Percentiles rank a stretch among this genome's conserved stretches.
phyloP scores from a whole-genome alignment of 2,888 invertebrate genomes.

The Stenolophus ochropezus region DNA sequence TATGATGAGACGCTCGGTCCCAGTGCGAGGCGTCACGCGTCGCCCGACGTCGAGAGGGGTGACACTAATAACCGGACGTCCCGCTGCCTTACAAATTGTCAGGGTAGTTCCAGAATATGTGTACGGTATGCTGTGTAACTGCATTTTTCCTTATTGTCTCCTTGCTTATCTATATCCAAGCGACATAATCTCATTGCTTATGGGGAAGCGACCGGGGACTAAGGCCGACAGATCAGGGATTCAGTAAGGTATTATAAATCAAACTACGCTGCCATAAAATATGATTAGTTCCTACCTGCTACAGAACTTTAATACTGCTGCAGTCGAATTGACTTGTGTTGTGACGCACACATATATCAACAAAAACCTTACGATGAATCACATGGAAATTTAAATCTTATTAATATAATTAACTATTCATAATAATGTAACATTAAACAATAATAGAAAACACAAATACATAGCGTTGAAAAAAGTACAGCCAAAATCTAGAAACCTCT shows the following conservation, averaged over 20 bases:
- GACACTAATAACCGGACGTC: conserved; percentile 61
- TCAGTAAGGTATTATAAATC: conserved; percentile 31
- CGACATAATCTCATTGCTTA: conserved; percentile 42
- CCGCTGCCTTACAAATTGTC: conserved; percentile 71
- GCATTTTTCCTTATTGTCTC: neutral
- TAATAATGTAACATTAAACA: no score
- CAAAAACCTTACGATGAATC: no score
- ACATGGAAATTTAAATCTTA: no score
- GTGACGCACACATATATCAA: no score
- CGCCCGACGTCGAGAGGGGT: neutral
- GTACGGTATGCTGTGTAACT: neutral
- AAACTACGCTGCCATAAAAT: conserved; percentile 41
- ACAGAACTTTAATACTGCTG: neutral
- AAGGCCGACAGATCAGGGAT: neutral
- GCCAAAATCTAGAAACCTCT: no score
- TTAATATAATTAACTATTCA: no score
- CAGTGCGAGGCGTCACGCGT: conserved; percentile 31
- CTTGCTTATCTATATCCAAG: conserved; percentile 43
- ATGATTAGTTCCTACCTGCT: neutral
- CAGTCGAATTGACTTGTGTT: neutral
- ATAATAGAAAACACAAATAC: no score
- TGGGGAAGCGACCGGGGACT: conserved; percentile 4
- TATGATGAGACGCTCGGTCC: conserved; percentile 56
- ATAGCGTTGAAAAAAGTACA: no score
- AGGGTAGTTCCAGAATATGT: conserved; percentile 64